Evolutionary conservation across 1,140 invertebrate genomes (phyloP), one percentile per base, ranked within the genome.

Genomic region (Tribolium madens): DNA sequence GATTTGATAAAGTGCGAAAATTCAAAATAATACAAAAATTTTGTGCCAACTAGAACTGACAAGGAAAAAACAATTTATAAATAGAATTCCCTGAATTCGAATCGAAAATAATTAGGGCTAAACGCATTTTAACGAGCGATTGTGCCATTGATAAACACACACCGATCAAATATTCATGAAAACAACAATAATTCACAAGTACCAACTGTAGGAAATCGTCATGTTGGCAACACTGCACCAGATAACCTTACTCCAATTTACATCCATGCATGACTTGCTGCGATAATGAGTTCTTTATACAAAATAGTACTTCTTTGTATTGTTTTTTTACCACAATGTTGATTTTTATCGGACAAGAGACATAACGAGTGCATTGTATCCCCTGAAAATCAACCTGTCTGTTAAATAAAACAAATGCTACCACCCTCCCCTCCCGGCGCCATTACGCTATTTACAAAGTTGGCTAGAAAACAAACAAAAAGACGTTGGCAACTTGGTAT

Each of bases 241-340:
- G 57, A 64, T 50, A 47, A 50, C 42, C 47, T 73, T 73, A 48
- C 70, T 73, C 46, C 70, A 73, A 73, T 73, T 73, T 73, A 48
- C 33, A 52, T 73, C 26, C 50, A 48, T 52, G 47, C 42, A 36
- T 50, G 69, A 71, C 42, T 53, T 33, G 31, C 50, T 12, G 70
- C 70, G 17, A 53, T 73, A 73, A 73, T 73, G 70, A 31, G 70
- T 52, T 73, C 70, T 50, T 53, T 71, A 50, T 73, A 36, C 26
- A 50, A 73, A 50, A 50, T 73, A 73, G 50, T 53, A 73, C 70
- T 50, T 73, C 46, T 50, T 53, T 53, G 70, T 73, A 73, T 48
- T 73, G 70, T 73, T 73, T 73, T 52, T 57, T 64, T 26, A 9
- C n/a, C n/a, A 73, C 70, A 73, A 50, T 73, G 26, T 53, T 21